These are phyloP conservation scores for Cairina moschata DNA, from an alignment of 2,113 vertebrate genomes.

Conservation along the genomic window DNA sequence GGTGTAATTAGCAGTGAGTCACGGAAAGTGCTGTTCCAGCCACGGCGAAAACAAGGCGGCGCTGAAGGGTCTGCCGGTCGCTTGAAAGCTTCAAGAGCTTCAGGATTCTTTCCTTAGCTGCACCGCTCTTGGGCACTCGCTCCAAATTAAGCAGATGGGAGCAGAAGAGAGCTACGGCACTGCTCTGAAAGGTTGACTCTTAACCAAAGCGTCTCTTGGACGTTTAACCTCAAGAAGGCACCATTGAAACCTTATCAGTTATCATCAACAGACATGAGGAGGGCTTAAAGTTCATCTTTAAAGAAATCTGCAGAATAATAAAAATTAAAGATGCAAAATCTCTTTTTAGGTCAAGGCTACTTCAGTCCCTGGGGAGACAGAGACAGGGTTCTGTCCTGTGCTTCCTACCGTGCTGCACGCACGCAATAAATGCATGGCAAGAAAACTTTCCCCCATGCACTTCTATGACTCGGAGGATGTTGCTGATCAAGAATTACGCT, in stretches of 20 bases:
- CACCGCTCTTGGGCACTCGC: background rate
- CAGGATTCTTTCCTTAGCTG: conserved; percentile 52
- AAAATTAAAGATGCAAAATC: conserved; percentile 13
- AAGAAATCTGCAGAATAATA: conserved; percentile 12
- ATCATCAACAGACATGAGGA: background rate
- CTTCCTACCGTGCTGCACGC: background rate
- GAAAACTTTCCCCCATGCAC: background rate
- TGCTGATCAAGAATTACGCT: background rate
- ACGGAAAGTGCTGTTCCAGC: background rate
- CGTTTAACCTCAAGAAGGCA: conserved; percentile 45
- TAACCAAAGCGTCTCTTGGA: conserved; percentile 38
- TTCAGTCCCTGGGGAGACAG: background rate
- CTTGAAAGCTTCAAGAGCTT: background rate
- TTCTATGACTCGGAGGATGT: background rate
- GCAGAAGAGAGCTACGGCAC: conserved; percentile 29
- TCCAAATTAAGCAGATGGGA: conserved; percentile 42
- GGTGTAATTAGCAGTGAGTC: conserved; percentile 1
- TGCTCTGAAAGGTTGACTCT: conserved; percentile 29
- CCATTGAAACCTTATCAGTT: conserved; percentile 36
- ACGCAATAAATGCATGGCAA: background rate
- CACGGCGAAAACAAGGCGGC: background rate
- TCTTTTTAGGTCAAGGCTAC: background rate
- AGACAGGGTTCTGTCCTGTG: background rate
- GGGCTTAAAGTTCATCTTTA: background rate
- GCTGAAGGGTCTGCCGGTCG: conserved; percentile 28